Conservation (phyloP, 2,797 vertebrate species). For the Hyperoplus lanceolatus region DNA sequence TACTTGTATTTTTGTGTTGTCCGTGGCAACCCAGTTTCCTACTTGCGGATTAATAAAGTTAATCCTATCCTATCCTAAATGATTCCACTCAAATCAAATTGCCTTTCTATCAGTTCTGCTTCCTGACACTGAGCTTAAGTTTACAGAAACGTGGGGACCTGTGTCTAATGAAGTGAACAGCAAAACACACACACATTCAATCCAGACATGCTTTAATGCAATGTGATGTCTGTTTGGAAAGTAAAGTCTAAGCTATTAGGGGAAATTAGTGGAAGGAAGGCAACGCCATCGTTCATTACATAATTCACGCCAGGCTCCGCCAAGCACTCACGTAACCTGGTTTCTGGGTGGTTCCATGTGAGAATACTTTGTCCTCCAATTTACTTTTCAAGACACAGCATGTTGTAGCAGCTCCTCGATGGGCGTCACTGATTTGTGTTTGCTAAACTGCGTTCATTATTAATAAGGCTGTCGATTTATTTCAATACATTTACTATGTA, state of each 20-base stretch:
- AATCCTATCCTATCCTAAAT: neutral
- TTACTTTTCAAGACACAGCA: neutral
- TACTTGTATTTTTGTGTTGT: too few species aligned
- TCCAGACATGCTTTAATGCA: neutral
- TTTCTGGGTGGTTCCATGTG: slow-evolving; percentile 16
- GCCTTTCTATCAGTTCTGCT: neutral
- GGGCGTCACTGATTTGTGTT: neutral
- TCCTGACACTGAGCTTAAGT: slow-evolving; percentile 4
- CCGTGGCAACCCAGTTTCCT: too few species aligned
- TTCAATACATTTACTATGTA: too few species aligned
- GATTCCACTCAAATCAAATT: slow-evolving; percentile 4
- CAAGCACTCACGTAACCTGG: slow-evolving; percentile 26
- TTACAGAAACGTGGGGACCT: neutral
- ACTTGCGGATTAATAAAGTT: too few species aligned
- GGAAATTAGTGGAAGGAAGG: slow-evolving; percentile 10
- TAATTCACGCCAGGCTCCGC: slow-evolving; percentile 38
- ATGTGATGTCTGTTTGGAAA: slow-evolving; percentile 17
- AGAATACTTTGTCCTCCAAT: neutral
- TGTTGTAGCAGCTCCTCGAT: neutral
- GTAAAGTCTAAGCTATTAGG: slow-evolving; percentile 14
- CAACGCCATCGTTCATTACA: slow-evolving; percentile 36
- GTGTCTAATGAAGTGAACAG: slow-evolving; percentile 26
- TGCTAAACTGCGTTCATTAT: neutral
- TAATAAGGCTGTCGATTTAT: too few species aligned
- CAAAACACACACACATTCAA: slow-evolving; percentile 9